Evolutionary conservation across 2,113 vertebrate species (phyloP).

Genomic region (Actenoides hombroni): DNA sequence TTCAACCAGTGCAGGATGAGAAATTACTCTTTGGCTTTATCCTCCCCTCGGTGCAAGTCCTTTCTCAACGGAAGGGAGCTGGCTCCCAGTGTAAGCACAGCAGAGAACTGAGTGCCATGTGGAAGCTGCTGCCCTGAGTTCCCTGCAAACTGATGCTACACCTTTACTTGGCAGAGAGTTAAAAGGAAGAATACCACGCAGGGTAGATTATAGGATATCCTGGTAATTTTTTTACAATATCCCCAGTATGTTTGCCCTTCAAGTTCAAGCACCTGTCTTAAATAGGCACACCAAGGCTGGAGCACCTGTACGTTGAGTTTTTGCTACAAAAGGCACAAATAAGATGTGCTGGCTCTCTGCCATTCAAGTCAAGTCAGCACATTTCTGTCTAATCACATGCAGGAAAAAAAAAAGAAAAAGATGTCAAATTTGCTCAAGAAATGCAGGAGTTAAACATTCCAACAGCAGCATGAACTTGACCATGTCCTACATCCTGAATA

Average conservation of each 20-base stretch:
- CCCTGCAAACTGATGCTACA: background rate
- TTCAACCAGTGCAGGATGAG: background rate
- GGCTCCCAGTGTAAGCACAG: background rate
- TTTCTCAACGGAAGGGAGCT: background rate
- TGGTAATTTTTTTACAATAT: background rate
- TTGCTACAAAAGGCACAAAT: background rate
- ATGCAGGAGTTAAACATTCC: slow-evolving; percentile 26
- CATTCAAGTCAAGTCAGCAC: background rate
- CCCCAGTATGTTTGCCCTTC: background rate
- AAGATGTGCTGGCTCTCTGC: background rate
- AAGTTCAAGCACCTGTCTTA: background rate
- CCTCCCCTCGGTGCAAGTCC: background rate
- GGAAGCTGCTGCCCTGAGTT: background rate
- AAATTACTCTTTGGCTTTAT: background rate
- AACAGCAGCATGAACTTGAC: slow-evolving; percentile 20
- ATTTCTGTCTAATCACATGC: background rate
- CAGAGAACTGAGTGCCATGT: fast-evolving
- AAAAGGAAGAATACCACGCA: background rate
- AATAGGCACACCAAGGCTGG: background rate
- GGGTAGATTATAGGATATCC: background rate
- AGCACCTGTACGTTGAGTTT: background rate
- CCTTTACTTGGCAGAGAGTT: background rate
- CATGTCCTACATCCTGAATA: slow-evolving; percentile 58
- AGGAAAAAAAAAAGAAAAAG: background rate
- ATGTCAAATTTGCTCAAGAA: background rate